phyloP scores from a whole-genome alignment of 2,888 invertebrate genomes.

The Megastigmus dorsalis region DNA sequence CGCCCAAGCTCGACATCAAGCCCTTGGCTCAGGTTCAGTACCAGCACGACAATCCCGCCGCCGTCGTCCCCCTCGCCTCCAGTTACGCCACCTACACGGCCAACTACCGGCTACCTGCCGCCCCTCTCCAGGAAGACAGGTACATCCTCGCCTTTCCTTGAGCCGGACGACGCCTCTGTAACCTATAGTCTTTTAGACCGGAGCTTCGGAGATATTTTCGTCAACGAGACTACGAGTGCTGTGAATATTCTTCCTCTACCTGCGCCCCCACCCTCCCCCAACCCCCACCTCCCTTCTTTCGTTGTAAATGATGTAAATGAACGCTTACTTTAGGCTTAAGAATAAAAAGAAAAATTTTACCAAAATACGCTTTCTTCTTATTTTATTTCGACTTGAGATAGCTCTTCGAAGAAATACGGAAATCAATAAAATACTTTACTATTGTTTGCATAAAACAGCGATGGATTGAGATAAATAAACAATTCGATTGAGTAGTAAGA shows the following conservation, averaged over 20 bases:
- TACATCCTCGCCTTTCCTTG: constrained; percentile 62
- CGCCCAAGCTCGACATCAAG: constrained; percentile 65
- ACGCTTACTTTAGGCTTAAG: constrained; percentile 24
- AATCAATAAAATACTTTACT: neutral
- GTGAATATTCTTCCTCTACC: neutral
- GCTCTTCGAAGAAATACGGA: too few relatives aligned
- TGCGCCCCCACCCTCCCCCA: too few relatives aligned
- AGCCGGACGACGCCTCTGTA: too few relatives aligned
- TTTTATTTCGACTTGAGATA: too few relatives aligned
- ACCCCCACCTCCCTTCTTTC: too few relatives aligned
- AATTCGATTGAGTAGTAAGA: too few relatives aligned
- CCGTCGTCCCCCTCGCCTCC: constrained; percentile 61
- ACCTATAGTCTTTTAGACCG: too few relatives aligned
- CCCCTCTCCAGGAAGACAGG: constrained; percentile 62
- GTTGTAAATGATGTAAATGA: constrained; percentile 60
- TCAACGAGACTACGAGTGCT: neutral
- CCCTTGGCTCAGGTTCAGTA: constrained; percentile 68
- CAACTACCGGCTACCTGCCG: constrained; percentile 64
- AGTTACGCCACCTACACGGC: constrained; percentile 65
- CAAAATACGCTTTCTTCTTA: neutral
- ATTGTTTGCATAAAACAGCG: too few relatives aligned
- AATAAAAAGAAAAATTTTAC: constrained; percentile 42
- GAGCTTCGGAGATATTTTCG: neutral
- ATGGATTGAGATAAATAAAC: too few relatives aligned
- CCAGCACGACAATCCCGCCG: constrained; percentile 63